Evolutionary conservation across 2,113 vertebrate genomes (phyloP), one percentile per base, ranked within the genome.

Genomic region (Carlito syrichta): DNA sequence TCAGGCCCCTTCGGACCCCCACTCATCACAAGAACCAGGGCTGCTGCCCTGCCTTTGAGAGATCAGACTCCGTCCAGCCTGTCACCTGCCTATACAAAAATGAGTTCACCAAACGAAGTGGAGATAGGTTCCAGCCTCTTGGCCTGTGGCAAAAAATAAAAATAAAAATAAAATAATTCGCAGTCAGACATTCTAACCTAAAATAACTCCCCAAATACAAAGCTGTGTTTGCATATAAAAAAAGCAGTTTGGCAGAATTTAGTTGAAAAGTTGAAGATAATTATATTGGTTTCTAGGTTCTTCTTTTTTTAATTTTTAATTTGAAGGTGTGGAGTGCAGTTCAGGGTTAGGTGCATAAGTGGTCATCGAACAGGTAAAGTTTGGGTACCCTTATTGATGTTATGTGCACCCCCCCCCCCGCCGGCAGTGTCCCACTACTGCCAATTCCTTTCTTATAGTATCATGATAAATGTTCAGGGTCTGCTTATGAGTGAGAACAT

Each of bases 221-320:
- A 89, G 16, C 85, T 52, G 4, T 88, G 78, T 93, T 94, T 88
- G n/a, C n/a, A 77, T 8, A 85, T 6, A 77, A 73, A 77, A 85
- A 74, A 74, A 86, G 54, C 60, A 92, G 79, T 76, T 95, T 96
- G 90, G 52, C 71, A 96, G 85, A 95, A 93, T 90, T 54, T 54
- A 23, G 16, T 79, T 93, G 60, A 89, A 94, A 96, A 71, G 40
- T 58, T 54, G 50, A 96, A 91, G 40, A 74, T 83, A 96, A 96
- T 93, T 91, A 95, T 71, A 71, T 60, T 89, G 60, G 43, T 86
- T 93, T 89, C 32, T 19, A 84, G 27, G 43, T 68, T 79, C 32
- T 69, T 86, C 48, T 76, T 79, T 27, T 69, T 86, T 48, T 76
- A 89, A 91, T 93, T n/a, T n/a, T n/a, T n/a, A n/a, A n/a, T n/a